Evolutionary conservation across 2,888 invertebrate genomes (phyloP).

Genomic region (Melipona beecheii): DNA sequence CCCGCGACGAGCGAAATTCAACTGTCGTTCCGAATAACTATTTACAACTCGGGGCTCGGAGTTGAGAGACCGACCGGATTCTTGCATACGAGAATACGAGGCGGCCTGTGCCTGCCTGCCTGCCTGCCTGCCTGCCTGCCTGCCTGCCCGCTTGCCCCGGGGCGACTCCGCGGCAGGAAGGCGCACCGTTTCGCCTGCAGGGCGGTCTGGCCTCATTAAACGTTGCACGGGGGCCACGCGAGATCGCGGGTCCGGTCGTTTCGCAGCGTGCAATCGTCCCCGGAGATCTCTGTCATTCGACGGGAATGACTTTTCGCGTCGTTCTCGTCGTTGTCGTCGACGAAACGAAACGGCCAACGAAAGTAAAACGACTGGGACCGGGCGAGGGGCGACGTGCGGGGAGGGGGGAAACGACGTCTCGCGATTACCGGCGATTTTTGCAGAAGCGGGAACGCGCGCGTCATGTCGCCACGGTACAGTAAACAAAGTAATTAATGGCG

Average conservation of each 20-base stretch:
- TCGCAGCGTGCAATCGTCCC: constrained; percentile 63
- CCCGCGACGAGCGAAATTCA: constrained; percentile 76
- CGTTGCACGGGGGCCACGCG: constrained; percentile 54
- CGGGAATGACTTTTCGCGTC: constrained; percentile 68
- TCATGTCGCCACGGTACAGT: constrained; percentile 22
- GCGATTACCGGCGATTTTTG: constrained; percentile 18
- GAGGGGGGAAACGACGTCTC: neutral
- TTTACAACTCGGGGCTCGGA: constrained; percentile 74
- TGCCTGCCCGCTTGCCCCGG: too few species aligned
- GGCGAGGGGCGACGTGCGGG: neutral
- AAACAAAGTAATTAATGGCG: constrained; percentile 52
- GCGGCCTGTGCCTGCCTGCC: constrained; percentile 14
- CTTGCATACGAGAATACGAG: constrained; percentile 73
- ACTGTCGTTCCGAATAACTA: constrained; percentile 80
- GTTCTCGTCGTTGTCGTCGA: neutral
- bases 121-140: too few species aligned
- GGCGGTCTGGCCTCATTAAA: constrained; percentile 77
- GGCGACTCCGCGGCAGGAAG: constrained; percentile 36
- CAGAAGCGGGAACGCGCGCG: neutral
- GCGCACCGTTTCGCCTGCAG: constrained; percentile 66
- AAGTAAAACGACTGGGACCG: neutral
- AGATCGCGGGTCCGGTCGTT: constrained; percentile 30
- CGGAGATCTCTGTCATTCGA: constrained; percentile 69
- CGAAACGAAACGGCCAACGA: neutral
- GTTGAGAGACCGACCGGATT: constrained; percentile 64